Evolutionary conservation across 2,888 invertebrate species (phyloP).

Genomic region (Sinopyrophorus schimmeli): DNA sequence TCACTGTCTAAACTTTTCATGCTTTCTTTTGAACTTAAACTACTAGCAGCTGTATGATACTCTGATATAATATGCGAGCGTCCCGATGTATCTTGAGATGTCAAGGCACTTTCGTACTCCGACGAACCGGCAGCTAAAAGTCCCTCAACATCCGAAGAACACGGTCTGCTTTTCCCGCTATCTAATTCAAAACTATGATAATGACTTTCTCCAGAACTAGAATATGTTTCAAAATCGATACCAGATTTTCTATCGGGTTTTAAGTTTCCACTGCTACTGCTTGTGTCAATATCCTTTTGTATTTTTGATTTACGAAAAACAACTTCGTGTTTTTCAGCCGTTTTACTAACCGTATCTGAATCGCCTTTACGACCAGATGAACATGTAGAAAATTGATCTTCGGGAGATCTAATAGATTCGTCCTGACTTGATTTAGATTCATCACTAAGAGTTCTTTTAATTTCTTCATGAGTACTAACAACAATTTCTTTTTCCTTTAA

Average conservation of each 20-base stretch:
- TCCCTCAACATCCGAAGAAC: slow-evolving; percentile 87
- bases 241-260: slow-evolving; percentile 71
- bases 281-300: slow-evolving; percentile 49
- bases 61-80: slow-evolving; percentile 77
- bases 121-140: slow-evolving; percentile 76
- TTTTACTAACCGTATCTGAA: slow-evolving; percentile 43
- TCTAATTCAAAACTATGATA: slow-evolving; percentile 87
- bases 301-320: slow-evolving; percentile 50
- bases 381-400: slow-evolving; percentile 58
- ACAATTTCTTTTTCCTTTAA: slow-evolving; percentile 30
- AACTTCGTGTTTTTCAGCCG: slow-evolving; percentile 48
- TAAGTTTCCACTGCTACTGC: slow-evolving; percentile 49
- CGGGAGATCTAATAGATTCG: slow-evolving; percentile 58
- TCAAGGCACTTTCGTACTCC: slow-evolving; percentile 84
- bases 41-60: slow-evolving; percentile 83
- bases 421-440: slow-evolving; percentile 57
- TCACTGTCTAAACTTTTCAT: slow-evolving; percentile 89
- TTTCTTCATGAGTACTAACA: slow-evolving; percentile 40
- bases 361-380: slow-evolving; percentile 51
- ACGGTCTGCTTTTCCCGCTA: slow-evolving; percentile 72
- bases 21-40: slow-evolving; percentile 86
- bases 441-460: slow-evolving; percentile 53
- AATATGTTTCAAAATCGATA: slow-evolving; percentile 78
- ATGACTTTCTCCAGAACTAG: slow-evolving; percentile 87
- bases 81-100: slow-evolving; percentile 76